Evolutionary conservation across 2,888 invertebrate genomes (phyloP).

Genomic region (Tachina lurida): DNA sequence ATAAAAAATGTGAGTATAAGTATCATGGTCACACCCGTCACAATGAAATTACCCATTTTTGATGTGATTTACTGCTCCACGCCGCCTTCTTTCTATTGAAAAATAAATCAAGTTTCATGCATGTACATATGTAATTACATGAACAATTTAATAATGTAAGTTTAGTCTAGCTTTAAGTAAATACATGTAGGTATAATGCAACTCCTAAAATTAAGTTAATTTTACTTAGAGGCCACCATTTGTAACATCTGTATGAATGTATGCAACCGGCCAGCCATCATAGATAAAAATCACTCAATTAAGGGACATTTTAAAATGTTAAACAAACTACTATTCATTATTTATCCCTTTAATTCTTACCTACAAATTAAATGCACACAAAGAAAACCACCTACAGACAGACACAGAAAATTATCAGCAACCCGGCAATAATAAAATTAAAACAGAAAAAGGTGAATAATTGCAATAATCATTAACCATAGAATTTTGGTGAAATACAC

Average conservation of each 20-base stretch:
- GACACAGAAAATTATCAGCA: conserved; percentile 6
- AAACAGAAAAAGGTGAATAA: conserved; percentile 46
- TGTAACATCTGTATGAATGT: neutral
- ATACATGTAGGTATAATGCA: too few species aligned
- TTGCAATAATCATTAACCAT: conserved; percentile 67
- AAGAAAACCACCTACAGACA: conserved; percentile 29
- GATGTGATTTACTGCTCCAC: too few species aligned
- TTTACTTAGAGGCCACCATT: neutral
- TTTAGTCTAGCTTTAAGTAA: too few species aligned
- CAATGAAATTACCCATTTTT: too few species aligned
- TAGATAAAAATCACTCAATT: conserved; percentile 46
- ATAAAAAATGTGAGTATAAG: too few species aligned
- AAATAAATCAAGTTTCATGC: too few species aligned
- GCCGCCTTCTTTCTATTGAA: too few species aligned
- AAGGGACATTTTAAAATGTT: conserved; percentile 56
- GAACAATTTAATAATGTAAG: too few species aligned
- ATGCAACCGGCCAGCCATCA: neutral
- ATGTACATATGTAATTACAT: too few species aligned
- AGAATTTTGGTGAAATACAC: conserved; percentile 58
- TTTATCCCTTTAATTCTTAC: conserved; percentile 28
- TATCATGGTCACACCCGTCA: too few species aligned
- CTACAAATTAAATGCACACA: conserved; percentile 27
- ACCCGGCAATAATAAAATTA: conserved; percentile 5
- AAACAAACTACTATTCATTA: conserved; percentile 48
- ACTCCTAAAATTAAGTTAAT: neutral